Percentiles rank a stretch among this genome's conserved stretches.
Conservation (phyloP, 2,888 invertebrate species). For the Galeruca laticollis region DNA sequence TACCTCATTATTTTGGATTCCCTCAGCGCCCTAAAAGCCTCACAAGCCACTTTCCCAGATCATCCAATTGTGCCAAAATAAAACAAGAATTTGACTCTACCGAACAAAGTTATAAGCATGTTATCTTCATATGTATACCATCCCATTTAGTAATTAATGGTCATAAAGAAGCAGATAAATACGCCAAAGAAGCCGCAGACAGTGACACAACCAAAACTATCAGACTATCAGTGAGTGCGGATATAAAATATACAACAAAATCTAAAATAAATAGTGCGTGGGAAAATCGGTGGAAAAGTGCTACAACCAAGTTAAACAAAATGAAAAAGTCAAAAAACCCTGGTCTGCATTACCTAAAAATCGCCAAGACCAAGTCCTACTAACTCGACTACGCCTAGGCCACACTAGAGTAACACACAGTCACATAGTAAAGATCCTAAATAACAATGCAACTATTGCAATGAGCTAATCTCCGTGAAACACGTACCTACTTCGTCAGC, state of each 20-base stretch:
- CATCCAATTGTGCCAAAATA: too few species aligned
- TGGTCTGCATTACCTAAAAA: too few species aligned
- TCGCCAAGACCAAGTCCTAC: not conserved
- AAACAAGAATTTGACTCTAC: too few species aligned
- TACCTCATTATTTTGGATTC: too few species aligned
- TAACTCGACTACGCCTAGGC: not conserved
- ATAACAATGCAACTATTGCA: too few species aligned
- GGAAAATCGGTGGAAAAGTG: not conserved
- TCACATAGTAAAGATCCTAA: not conserved
- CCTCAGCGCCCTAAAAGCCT: too few species aligned
- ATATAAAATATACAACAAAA: not conserved
- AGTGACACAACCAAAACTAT: not conserved
- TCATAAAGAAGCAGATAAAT: not conserved
- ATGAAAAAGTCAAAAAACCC: not conserved
- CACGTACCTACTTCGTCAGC: too few species aligned
- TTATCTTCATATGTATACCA: not conserved
- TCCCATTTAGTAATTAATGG: not conserved
- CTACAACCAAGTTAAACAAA: not conserved
- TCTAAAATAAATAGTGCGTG: not conserved
- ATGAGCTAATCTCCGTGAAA: too few species aligned
- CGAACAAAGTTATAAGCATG: too few species aligned
- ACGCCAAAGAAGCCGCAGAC: not conserved
- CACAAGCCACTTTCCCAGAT: too few species aligned
- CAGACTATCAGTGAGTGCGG: not conserved
- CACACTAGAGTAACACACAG: not conserved